These are phyloP conservation scores for Erpornis zantholeuca DNA, from an alignment of 2,113 vertebrate genomes.

Conservation along the genomic window DNA sequence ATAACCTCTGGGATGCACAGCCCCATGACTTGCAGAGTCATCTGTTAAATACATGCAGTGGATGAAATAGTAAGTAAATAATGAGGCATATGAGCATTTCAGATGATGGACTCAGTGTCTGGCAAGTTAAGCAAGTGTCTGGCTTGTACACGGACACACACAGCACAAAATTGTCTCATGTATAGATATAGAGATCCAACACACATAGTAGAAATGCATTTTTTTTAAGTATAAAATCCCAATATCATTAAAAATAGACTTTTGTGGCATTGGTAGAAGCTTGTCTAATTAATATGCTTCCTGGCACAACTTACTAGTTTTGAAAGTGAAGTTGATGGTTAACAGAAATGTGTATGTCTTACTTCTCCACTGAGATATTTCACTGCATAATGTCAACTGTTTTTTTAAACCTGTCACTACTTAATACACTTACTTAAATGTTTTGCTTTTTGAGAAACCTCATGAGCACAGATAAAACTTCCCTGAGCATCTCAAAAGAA, in stretches of 20 bases:
- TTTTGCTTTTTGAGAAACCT: not conserved
- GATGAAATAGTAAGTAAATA: not conserved
- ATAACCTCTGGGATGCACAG: not conserved
- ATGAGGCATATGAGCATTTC: not conserved
- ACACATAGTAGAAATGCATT: not conserved
- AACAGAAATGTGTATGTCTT: not conserved
- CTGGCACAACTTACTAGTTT: not conserved
- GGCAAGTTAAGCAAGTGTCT: not conserved
- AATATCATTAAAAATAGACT: not conserved
- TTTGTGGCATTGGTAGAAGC: not conserved
- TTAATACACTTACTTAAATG: not conserved
- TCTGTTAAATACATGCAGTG: not conserved
- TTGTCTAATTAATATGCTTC: not conserved
- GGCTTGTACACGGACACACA: not conserved
- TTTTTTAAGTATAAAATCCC: not conserved
- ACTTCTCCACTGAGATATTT: slow-evolving; percentile 1
- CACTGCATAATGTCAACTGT: slow-evolving; percentile 22
- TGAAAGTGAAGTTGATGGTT: not conserved
- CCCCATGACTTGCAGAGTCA: not conserved
- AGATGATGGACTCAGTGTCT: not conserved
- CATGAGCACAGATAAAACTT: not conserved
- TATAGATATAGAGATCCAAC: not conserved
- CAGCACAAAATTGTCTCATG: not conserved
- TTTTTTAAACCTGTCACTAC: slow-evolving; percentile 14
- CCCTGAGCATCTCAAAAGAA: not conserved